Evolutionary conservation across 2,888 invertebrate genomes (phyloP).

Genomic region (Lingula anatina): DNA sequence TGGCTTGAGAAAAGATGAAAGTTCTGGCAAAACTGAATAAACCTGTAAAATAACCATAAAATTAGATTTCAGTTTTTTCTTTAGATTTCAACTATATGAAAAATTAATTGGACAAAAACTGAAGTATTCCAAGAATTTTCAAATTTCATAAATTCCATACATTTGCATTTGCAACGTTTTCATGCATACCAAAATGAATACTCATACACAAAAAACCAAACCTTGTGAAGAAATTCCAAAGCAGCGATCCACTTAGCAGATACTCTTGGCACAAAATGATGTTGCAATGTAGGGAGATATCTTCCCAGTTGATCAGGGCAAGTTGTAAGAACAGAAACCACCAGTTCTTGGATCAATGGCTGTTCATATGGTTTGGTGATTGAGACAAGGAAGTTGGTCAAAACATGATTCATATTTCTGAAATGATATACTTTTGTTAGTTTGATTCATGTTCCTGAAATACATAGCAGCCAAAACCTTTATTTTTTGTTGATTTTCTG

Average conservation of each 20-base stretch:
- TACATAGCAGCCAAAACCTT: too few relatives aligned
- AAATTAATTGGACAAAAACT: too few relatives aligned
- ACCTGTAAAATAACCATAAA: conserved; percentile 15
- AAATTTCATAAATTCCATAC: too few relatives aligned
- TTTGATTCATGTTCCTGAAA: conserved; percentile 23
- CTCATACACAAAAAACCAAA: conserved; percentile 7
- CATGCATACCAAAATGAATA: too few relatives aligned
- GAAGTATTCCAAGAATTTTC: too few relatives aligned
- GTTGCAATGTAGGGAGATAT: conserved; percentile 23
- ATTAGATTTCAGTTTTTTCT: too few relatives aligned
- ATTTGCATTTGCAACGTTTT: too few relatives aligned
- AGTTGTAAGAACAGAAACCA: conserved; percentile 21
- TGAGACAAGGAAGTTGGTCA: conserved; percentile 10
- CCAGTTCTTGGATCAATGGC: conserved; percentile 20
- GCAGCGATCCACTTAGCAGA: conserved; percentile 24
- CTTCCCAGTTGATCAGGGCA: conserved; percentile 36
- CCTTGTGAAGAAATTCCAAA: conserved; percentile 30
- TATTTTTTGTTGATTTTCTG: too few relatives aligned
- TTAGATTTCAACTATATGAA: too few relatives aligned
- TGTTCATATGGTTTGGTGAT: conserved; percentile 10
- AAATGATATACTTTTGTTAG: conserved; percentile 17
- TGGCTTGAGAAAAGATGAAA: conserved; percentile 12
- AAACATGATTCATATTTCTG: conserved; percentile 17
- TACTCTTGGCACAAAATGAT: conserved; percentile 23
- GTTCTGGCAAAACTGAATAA: conserved; percentile 17